phyloP scores from a whole-genome alignment of 2,888 invertebrate genomes.

The Chrysomela aeneicollis region DNA sequence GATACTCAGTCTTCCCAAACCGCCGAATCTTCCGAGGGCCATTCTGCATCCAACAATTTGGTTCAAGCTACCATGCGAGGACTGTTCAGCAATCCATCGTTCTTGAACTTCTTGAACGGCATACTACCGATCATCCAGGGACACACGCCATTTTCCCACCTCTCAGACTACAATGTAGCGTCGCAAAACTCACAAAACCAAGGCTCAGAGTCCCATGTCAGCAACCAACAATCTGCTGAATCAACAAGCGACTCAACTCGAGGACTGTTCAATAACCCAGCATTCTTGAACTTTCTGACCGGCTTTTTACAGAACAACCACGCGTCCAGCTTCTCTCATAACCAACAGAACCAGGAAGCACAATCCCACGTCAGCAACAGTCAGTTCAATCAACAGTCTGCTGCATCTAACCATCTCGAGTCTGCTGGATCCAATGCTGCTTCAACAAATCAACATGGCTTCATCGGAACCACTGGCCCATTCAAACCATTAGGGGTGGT shows the following conservation, averaged over 20 bases:
- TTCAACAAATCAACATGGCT: too few relatives aligned
- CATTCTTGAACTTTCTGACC: background rate
- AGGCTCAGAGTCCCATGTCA: too few relatives aligned
- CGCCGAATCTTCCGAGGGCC: background rate
- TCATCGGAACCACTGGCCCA: too few relatives aligned
- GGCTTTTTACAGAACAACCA: background rate
- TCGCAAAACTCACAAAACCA: too few relatives aligned
- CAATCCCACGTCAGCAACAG: background rate
- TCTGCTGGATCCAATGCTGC: background rate
- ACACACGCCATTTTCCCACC: too few relatives aligned
- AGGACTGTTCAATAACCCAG: background rate
- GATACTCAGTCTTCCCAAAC: background rate
- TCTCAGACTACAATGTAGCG: too few relatives aligned
- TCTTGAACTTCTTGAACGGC: constrained; percentile 2
- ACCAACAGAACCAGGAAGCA: background rate
- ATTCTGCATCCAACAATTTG: background rate
- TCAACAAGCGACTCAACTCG: background rate
- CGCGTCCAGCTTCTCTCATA: background rate
- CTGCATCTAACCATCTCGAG: background rate
- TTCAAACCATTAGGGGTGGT: background rate
- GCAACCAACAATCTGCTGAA: too few relatives aligned
- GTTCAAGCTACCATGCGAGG: constrained; percentile 2
- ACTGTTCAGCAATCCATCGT: constrained; percentile 5
- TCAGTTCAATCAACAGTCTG: background rate
- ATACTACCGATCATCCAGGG: background rate